Base-by-base conservation (phyloP, 1,140 invertebrate genomes). In the Megathymus violae region DNA sequence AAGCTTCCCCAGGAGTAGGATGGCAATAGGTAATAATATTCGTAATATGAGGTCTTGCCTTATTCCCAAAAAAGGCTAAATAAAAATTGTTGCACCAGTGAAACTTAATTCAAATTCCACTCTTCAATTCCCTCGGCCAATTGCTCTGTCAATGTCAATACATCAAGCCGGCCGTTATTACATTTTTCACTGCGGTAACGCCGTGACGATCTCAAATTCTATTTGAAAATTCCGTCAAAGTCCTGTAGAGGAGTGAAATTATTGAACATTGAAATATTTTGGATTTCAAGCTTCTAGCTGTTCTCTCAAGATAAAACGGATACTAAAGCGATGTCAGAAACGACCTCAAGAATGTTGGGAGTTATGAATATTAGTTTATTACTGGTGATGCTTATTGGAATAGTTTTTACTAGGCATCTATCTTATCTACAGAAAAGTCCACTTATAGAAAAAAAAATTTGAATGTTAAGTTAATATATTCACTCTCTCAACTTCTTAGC, bases 141-240 rank as follows among this genome's bases (percentile, higher is more conserved):
- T 38, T 51, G 31, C 48, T 38, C 48, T 15, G 47, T 34, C 47
- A 50, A 50, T 19, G 48, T 51, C 27, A 10, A 51, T 50, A 50
- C 48, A 36, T 51, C 48, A 51, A 36, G 31, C 48, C 34, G 48
- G 15, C n/a, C 48, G 48, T 51, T 51, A 51, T 51, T 51, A 19
- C 48, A 51, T 51, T 51, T 51, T 51, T 51, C 48, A 51, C 48
- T 10, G 31, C 27, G 43, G 34, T 36, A 36, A 46, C 43, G 48
- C 38, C 48, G 19, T 36, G 48, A 36, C 48, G 4, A 31, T 36
- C 27, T 27, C 48, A 27, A 31, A 13, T 36, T 51, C 31, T 17
- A 51, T 36, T 25, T 4, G 44, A 27, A 36, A 36, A 36, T 36
- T 36, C 34, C 34, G 11, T 36, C 3, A 27, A 47, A 47, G 10